Percentiles rank a stretch among this genome's conserved stretches.
Conservation (phyloP, 2,888 invertebrate species). For the Mylabris sibirica region DNA sequence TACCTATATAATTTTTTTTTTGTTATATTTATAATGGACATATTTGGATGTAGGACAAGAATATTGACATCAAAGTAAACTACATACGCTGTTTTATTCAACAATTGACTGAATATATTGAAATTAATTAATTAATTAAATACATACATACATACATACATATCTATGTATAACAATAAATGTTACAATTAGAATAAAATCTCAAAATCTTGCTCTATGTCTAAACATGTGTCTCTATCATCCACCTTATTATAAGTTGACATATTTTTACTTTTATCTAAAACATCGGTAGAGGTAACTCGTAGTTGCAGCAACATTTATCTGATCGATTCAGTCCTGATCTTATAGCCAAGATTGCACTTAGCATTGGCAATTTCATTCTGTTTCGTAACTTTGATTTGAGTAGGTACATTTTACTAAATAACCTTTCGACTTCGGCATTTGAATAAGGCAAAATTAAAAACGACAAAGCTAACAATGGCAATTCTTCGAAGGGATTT, state of each 20-base stretch:
- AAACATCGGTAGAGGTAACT: conserved; percentile 18
- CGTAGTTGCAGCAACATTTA: conserved; percentile 19
- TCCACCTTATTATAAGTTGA: background rate
- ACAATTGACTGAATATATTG: too few species aligned
- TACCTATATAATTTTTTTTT: too few species aligned
- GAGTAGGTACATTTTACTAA: conserved; percentile 32
- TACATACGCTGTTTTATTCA: too few species aligned
- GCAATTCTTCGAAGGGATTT: conserved; percentile 25
- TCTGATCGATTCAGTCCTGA: conserved; percentile 11
- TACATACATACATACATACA: too few species aligned
- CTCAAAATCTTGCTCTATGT: too few species aligned
- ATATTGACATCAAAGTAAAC: too few species aligned
- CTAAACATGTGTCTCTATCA: too few species aligned
- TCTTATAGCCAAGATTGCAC: conserved; percentile 14
- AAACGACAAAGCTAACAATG: conserved; percentile 24
- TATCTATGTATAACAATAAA: too few species aligned
- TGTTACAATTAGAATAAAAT: too few species aligned
- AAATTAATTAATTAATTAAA: too few species aligned
- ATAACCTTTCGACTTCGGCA: conserved; percentile 32
- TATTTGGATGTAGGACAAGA: too few species aligned
- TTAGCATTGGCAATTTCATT: conserved; percentile 22
- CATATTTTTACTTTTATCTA: conserved; percentile 9
- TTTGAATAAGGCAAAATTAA: conserved; percentile 35
- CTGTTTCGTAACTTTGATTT: conserved; percentile 33
- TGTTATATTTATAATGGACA: too few species aligned